Evolutionary conservation across 2,113 vertebrate species (phyloP).

Genomic region (Cyanocitta stelleri): DNA sequence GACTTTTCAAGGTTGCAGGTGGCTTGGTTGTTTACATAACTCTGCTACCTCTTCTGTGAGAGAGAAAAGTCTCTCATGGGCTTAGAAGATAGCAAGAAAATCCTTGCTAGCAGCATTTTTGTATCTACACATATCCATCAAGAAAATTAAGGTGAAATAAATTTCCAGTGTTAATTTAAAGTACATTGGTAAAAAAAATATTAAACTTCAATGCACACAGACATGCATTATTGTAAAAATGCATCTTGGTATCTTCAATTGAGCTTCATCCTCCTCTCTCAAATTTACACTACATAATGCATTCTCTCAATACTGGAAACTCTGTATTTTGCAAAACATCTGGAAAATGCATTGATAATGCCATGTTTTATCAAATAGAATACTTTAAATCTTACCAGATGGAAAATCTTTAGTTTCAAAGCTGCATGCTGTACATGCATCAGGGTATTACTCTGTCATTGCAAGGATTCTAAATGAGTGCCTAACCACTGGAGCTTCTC

Average conservation of each 20-base stretch:
- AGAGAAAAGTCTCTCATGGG: too few species aligned
- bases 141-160: neutral
- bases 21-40: too few species aligned
- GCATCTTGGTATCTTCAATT: neutral
- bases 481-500: neutral
- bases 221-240: neutral
- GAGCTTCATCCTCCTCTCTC: neutral
- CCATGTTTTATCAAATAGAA: neutral
- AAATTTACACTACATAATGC: neutral
- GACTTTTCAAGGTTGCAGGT: too few species aligned
- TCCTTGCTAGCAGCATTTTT: too few species aligned
- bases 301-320: neutral
- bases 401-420: neutral
- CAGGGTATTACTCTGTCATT: neutral
- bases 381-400: neutral
- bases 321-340: neutral
- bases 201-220: neutral
- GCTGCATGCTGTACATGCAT: fast-evolving
- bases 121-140: neutral
- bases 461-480: neutral
- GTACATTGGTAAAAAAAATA: neutral
- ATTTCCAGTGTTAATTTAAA: neutral
- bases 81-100: too few species aligned
- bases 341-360: neutral
- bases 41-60: too few species aligned